phyloP scores from a whole-genome alignment of 2,113 vertebrate species.

The Burhinus oedicnemus region DNA sequence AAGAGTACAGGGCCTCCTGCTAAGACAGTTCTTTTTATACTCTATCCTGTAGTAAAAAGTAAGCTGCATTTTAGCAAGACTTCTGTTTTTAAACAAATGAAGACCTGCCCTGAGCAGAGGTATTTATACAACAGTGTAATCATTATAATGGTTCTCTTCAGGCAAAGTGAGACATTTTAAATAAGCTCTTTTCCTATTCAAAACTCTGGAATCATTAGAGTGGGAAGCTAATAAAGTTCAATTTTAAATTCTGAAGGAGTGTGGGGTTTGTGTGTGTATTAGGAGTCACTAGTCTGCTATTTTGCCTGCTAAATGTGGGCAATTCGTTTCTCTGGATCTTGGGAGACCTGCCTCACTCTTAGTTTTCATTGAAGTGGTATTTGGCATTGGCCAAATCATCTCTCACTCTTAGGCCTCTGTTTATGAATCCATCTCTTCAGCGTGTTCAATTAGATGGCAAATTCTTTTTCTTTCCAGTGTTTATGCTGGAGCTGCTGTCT shows the following conservation, averaged over 20 bases:
- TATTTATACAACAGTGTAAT: background rate
- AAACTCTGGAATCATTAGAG: background rate
- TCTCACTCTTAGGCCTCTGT: background rate
- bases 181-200: background rate
- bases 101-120: background rate
- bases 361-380: background rate
- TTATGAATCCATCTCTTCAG: background rate
- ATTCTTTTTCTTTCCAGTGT: background rate
- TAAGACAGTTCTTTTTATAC: background rate
- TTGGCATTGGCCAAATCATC: background rate
- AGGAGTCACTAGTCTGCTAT: background rate
- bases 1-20: background rate
- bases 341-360: background rate
- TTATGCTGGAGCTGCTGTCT: background rate
- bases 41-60: background rate
- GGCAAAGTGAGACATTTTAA: background rate
- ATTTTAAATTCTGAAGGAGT: background rate
- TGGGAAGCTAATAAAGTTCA: background rate
- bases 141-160: background rate
- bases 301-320: background rate
- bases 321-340: background rate
- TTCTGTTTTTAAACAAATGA: constrained; percentile 6
- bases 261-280: background rate
- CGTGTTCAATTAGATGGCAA: background rate
- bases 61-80: background rate